Percentiles rank a stretch among this genome's conserved stretches.
Evolutionary conservation across 2,888 invertebrate genomes (phyloP).

Genomic region (Autographa gamma): DNA sequence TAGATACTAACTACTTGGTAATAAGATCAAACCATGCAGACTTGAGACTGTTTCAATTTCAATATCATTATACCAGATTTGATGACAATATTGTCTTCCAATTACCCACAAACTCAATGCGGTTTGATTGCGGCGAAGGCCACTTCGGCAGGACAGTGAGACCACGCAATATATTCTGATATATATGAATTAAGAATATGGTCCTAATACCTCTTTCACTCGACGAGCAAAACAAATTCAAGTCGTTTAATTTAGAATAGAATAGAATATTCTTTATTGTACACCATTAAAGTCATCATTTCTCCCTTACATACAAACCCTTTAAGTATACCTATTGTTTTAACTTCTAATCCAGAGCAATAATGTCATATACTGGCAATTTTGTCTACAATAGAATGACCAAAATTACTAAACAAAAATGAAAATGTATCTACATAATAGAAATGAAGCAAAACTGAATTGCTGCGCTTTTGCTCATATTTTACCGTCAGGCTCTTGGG

Average conservation of each 20-base stretch:
- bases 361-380: neutral
- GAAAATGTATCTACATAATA: neutral
- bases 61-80: conserved; percentile 17
- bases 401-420: too few relatives aligned
- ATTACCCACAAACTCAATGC: conserved; percentile 23
- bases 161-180: neutral
- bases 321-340: neutral
- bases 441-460: neutral
- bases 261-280: too few relatives aligned
- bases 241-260: too few relatives aligned
- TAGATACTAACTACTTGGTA: neutral
- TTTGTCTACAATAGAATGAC: too few relatives aligned
- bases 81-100: conserved; percentile 34
- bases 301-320: neutral
- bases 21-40: neutral
- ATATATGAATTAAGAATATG: neutral
- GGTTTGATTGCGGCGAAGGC: conserved; percentile 34
- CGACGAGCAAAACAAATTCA: too few relatives aligned
- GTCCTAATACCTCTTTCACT: too few relatives aligned
- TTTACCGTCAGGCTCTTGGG: neutral
- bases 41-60: neutral
- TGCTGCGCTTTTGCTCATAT: neutral
- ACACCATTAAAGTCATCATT: too few relatives aligned
- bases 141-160: conserved; percentile 4
- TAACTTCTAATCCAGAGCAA: neutral